Base-by-base conservation (phyloP, 2,888 invertebrate genomes). In the Mesochorus sp. region DNA sequence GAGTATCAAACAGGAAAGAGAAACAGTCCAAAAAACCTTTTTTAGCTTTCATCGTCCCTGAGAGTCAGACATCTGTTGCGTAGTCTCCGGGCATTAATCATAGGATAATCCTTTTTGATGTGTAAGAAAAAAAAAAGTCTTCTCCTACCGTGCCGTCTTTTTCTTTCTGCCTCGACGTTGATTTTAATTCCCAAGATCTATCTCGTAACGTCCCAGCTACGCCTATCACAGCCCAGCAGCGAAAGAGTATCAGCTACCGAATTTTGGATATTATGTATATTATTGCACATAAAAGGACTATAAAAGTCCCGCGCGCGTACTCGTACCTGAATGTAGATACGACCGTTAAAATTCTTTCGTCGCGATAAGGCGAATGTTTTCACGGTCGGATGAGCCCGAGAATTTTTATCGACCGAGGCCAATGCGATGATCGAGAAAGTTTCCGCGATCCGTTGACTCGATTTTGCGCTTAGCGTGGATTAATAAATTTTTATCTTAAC, bases 41-140 rank as follows among this genome's bases (percentile, higher is more conserved):
- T 80, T 78, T 64, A 80, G 83, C 82, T 83, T 81, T 83, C 77
- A 78, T 80, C 81, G 79, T 31, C 44, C 64, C 28, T 21, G 53
- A 73, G 79, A 83, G 85, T 85, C 86, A 83, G 85, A 82, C 88
- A 88, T 88, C 86, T 87, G 87, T 88, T 86, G 86, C 86, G 79
- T n/a, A n/a, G n/a, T 84, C 81, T 81, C 64, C 59, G 76, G 80
- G 81, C 86, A 88, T 88, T 88, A 87, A 88, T 88, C 87, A 87
- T 76, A 79, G 84, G 86, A 88, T 88, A 85, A 88, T 87, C 88
- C 87, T 85, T 88, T 71, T 86, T 84, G 83, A 85, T 80, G 85
- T 71, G 42, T 76, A 71, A 37, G 24, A 24, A 47, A 37, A 57
- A 47, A 57, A 49, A 39, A 34, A 1, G 21, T 5, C 17, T 12